Evolutionary conservation across 2,797 vertebrate genomes (phyloP), one percentile per base, ranked within the genome.

Genomic region (Acrossocheilus wenchowensis): DNA sequence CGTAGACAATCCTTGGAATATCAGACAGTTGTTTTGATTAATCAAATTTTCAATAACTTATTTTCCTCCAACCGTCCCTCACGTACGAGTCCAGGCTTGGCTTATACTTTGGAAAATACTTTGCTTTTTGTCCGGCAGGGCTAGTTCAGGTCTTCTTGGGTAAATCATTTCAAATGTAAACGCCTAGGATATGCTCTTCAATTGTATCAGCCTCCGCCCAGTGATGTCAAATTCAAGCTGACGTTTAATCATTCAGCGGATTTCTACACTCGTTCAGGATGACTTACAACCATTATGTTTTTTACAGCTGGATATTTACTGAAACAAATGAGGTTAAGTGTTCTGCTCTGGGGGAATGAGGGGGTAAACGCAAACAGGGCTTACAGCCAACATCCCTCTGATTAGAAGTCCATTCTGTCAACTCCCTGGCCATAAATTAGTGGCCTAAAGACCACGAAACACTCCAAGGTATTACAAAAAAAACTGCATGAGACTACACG

Each of bases 291-390:
- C 83, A 71, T 78, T 86, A 87, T 80, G 74, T n/a, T 30, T 75
- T 87, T 75, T 72, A 84, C 82, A 87, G 39, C 81, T 79, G 86
- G 62, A 85, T 83, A 82, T 88, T 86, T 86, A 84, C 72, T 73
- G 60, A 81, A 78, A 81, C 74, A 85, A 86, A 82, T 86, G 78
- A 88, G 73, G 72, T 75, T 81, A 89, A 89, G 80, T 82, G 71
- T 45, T 72, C 57, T 15, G 39, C 81, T 71, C 81, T 14, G 9
- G 66, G 81, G 84, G 83, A 88, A 81, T 50, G 68, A 74, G 50
- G 74, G 77, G 79, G 73, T 83, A 57, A 84, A 85, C 26, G 21
- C 10, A 82, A 74, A 84, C 77, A 26, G 43, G 86, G 86, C 78
- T 43, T 74, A 74, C 1, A 4, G 81, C 75, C 89, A 89, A 86